Evolutionary conservation across 2,888 invertebrate genomes (phyloP), one percentile per base, ranked within the genome.

Genomic region (Ichneumoninae sp.): DNA sequence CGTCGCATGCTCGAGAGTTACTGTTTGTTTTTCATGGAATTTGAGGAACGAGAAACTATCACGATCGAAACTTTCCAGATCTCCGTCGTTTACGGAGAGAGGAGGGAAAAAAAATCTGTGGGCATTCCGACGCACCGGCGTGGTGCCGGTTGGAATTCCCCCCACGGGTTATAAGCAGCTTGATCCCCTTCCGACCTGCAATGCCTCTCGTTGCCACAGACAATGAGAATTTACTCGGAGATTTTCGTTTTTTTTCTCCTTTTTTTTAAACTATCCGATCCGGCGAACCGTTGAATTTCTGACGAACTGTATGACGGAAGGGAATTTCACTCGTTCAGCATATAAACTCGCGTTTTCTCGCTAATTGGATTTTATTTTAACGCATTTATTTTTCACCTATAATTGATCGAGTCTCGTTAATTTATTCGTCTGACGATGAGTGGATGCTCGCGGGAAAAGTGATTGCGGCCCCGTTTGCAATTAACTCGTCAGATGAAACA

Each of bases 1-100:
- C 13, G 26, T 66, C 71, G 16, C 50, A 47, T 71, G 57, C 52
- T 33, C 22, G 36, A 26, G 40, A 47, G 19, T 19, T 13, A 19
- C 63, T 65, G 77, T 84, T 84, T 81, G 68, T 74, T 84, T 79
- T 69, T n/a, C 30, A 65, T 77, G 69, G 81, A 77, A 84, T 84
- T 81, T 81, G 47, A 77, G 73, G 60, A 84, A 66, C 83, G 79
- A 54, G 60, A 83, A 80, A 75, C 70, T 70, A 80, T 76, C 68
- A 52, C 33, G 71, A 83, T 76, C n/a, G 26, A 50, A 70, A 70
- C 75, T 57, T 81, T 57, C 36, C 54, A 60, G 50, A 66, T 68
- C 44, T 47, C 65, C 19, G 47, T 22, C 33, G 22, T 44, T 57
- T 57, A 68, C 74, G 22, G 68, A 68, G 50, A 47, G 33, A 33